Evolutionary conservation across 2,797 vertebrate genomes (phyloP).

Genomic region (Gambusia yucatana): DNA sequence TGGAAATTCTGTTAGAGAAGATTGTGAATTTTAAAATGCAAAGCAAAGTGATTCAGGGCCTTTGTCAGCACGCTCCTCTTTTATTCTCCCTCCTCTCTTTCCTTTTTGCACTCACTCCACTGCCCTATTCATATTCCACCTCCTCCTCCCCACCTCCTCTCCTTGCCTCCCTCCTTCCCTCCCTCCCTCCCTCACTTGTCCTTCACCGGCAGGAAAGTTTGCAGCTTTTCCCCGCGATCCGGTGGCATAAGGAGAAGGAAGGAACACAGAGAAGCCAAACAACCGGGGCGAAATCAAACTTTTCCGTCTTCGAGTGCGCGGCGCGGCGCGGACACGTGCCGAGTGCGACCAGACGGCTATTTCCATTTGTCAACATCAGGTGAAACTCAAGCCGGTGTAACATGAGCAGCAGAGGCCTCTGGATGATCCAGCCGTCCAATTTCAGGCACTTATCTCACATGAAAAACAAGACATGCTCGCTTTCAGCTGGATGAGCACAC

Average conservation of each 20-base stretch:
- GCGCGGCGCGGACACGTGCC: constrained; percentile 21
- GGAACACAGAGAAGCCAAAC: constrained; percentile 24
- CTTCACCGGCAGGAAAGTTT: constrained; percentile 73
- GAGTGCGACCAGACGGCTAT: constrained; percentile 61
- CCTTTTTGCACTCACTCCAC: constrained; percentile 66
- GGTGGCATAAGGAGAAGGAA: constrained; percentile 31
- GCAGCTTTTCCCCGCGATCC: constrained; percentile 59
- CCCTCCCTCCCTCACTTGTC: constrained; percentile 57
- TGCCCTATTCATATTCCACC: constrained; percentile 74
- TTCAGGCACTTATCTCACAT: constrained; percentile 62
- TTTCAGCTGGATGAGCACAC: constrained; percentile 25
- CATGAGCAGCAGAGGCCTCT: constrained; percentile 63
- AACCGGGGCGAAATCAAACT: constrained; percentile 36
- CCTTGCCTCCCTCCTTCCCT: constrained; percentile 16
- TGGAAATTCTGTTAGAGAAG: constrained; percentile 49
- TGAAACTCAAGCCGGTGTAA: constrained; percentile 77
- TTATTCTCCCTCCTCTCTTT: constrained; percentile 63
- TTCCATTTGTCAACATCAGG: constrained; percentile 60
- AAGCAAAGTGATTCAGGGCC: constrained; percentile 60
- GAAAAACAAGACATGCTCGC: constrained; percentile 27
- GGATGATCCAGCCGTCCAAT: constrained; percentile 52
- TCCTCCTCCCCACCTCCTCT: constrained; percentile 36
- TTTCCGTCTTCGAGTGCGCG: constrained; percentile 22
- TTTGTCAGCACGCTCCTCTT: constrained; percentile 73
- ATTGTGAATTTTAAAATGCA: constrained; percentile 50